Conservation (phyloP, 1,140 invertebrate species). For the Drosophila jambulina region DNA sequence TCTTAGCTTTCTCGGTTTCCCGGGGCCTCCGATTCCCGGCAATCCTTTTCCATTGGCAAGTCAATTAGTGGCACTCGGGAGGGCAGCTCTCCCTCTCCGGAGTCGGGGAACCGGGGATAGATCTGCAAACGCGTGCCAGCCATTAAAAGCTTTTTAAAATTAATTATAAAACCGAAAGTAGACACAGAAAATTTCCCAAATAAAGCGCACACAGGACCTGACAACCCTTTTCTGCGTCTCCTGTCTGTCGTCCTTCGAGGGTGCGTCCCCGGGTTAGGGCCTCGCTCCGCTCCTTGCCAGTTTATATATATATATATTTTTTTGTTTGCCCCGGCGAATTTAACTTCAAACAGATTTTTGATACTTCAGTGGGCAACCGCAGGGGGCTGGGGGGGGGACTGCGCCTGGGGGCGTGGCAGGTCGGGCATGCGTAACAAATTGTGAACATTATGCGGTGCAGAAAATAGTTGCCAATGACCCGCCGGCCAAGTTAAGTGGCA, state of each 20-base stretch:
- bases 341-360: slow-evolving; percentile 67
- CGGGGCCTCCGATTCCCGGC: neutral
- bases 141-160: slow-evolving; percentile 83
- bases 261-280: neutral
- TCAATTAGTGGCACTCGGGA: slow-evolving; percentile 52
- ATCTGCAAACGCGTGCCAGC: slow-evolving; percentile 60
- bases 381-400: slow-evolving; percentile 3
- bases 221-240: slow-evolving; percentile 63
- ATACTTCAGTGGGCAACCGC: slow-evolving; percentile 64
- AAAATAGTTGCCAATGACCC: slow-evolving; percentile 44
- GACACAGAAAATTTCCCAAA: slow-evolving; percentile 60
- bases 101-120: neutral
- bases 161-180: slow-evolving; percentile 82
- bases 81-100: neutral
- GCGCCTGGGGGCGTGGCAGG: slow-evolving; percentile 36
- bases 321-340: slow-evolving; percentile 32
- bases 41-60: slow-evolving; percentile 50
- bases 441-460: slow-evolving; percentile 57
- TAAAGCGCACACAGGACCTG: slow-evolving; percentile 54
- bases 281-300: neutral
- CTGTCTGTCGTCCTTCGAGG: slow-evolving; percentile 1
- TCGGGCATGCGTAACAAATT: slow-evolving; percentile 63
- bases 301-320: neutral
- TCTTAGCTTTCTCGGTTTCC: neutral
- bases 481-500: slow-evolving; percentile 40